Percentiles rank a stretch among this genome's conserved stretches.
phyloP scores from a whole-genome alignment of 2,113 vertebrate genomes.

The Pseudopodoces humilis region DNA sequence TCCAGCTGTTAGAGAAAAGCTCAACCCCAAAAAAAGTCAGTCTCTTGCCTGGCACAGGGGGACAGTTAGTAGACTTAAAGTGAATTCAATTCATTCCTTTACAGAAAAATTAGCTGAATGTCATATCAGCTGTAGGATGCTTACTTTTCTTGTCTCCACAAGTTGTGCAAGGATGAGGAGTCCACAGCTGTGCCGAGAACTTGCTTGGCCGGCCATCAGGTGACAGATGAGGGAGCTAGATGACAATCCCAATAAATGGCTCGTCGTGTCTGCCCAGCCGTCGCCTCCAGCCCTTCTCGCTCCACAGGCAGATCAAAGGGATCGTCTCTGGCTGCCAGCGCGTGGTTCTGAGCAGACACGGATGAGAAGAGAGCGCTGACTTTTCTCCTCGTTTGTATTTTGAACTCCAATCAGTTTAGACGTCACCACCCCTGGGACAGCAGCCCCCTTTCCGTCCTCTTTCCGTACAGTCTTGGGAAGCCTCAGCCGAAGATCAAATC shows the following conservation, averaged over 20 bases:
- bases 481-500: constrained; percentile 68
- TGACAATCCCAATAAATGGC: constrained; percentile 18
- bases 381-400: constrained; percentile 21
- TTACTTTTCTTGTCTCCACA: constrained; percentile 49
- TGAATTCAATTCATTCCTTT: constrained; percentile 38
- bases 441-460: constrained; percentile 30
- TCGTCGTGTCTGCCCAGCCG: constrained; percentile 1
- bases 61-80: constrained; percentile 11
- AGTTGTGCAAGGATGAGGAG: neutral
- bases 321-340: constrained; percentile 39
- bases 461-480: constrained; percentile 10
- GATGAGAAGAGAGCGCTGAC: neutral
- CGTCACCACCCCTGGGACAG: neutral
- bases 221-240: constrained; percentile 51
- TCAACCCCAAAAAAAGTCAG: neutral
- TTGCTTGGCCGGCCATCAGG: constrained; percentile 53
- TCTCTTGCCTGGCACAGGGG: neutral
- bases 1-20: constrained; percentile 35
- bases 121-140: constrained; percentile 14
- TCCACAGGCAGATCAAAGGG: constrained; percentile 5
- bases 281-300: neutral
- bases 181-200: neutral
- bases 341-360: neutral
- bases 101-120: constrained; percentile 23
- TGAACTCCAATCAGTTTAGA: neutral